Base-by-base conservation (phyloP, 2,113 vertebrate genomes). In the Morone chrysops region DNA sequence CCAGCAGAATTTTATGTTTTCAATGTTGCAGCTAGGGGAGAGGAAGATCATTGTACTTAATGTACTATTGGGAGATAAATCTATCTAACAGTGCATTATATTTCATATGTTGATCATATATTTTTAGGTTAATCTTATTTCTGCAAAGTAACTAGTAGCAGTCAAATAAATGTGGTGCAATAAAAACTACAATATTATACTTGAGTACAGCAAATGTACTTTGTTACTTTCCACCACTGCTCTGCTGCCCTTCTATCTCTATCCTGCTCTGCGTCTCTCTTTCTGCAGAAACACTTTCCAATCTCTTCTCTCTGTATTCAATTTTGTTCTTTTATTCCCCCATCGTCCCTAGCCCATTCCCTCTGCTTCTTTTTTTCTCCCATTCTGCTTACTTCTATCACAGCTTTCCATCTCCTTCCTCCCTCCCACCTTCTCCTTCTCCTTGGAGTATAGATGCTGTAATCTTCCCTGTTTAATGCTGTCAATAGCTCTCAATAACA, bases 401-500 rank as follows among this genome's bases (percentile, higher is more conserved):
- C 69, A 50, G 79, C 61, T 47, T 84, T 81, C 86, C 68, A 81
- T 87, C 83, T 63, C 65, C 68, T 48, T 68, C 80, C 78, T 41
- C 50, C 48, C 62, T 36, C 67, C 59, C 14, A 31, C 61, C 25
- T 8, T 38, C 65, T 20, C 70, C 86, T 66, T 70, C 74, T 75
- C 76, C 66, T 57, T 9, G 43, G 76, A 85, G 88, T 92, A 84
- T 87, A 85, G 91, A 90, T 87, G 85, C 87, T 85, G 84, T 92
- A 92, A 93, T 94, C 87, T 90, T 86, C 85, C 71, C 88, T 77
- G 81, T 88, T 90, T 89, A 89, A 88, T 87, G 66, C 86, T 89
- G 89, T 93, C 92, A 91, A 92, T 94, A 93, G 82, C 91, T 83
- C 85, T 95, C 93, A 94, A 89, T 93, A 94, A 94, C 90, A 93